These are phyloP conservation scores for Watsonalla cultraria DNA, from an alignment of 2,888 invertebrate species.

Conservation along the genomic window DNA sequence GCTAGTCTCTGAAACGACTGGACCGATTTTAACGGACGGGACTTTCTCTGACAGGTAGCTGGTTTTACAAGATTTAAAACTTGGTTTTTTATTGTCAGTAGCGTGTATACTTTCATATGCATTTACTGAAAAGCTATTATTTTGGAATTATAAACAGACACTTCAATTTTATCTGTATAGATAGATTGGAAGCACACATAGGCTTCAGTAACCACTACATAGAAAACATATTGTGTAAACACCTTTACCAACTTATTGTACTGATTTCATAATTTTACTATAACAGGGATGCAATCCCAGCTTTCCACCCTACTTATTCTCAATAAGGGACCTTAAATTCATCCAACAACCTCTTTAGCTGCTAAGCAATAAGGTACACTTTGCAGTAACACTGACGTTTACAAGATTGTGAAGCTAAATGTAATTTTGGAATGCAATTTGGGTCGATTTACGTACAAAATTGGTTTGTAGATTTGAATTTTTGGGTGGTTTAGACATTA, in stretches of 20 bases:
- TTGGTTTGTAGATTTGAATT: constrained; percentile 7
- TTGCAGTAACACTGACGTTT: not conserved
- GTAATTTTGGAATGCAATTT: constrained; percentile 9
- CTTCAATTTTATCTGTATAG: too few species aligned
- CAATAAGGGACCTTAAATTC: constrained; percentile 11
- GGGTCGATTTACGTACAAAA: not conserved
- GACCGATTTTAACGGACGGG: too few species aligned
- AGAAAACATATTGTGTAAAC: too few species aligned
- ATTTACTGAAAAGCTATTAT: too few species aligned
- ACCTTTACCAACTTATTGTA: not conserved
- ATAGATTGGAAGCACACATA: too few species aligned
- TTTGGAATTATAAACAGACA: too few species aligned
- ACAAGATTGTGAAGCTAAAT: not conserved
- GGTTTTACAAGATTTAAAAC: too few species aligned
- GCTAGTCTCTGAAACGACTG: too few species aligned
- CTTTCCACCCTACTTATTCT: constrained; percentile 18
- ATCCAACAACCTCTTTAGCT: not conserved
- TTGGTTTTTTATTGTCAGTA: too few species aligned
- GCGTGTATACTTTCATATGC: too few species aligned
- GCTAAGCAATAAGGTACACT: not conserved
- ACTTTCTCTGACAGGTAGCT: too few species aligned
- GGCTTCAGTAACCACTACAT: too few species aligned
- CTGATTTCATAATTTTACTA: not conserved
- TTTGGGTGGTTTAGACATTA: constrained; percentile 1
- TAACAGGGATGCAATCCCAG: constrained; percentile 12